Evolutionary conservation across 2,113 vertebrate genomes (phyloP).

Genomic region (Etheostoma spectabile): DNA sequence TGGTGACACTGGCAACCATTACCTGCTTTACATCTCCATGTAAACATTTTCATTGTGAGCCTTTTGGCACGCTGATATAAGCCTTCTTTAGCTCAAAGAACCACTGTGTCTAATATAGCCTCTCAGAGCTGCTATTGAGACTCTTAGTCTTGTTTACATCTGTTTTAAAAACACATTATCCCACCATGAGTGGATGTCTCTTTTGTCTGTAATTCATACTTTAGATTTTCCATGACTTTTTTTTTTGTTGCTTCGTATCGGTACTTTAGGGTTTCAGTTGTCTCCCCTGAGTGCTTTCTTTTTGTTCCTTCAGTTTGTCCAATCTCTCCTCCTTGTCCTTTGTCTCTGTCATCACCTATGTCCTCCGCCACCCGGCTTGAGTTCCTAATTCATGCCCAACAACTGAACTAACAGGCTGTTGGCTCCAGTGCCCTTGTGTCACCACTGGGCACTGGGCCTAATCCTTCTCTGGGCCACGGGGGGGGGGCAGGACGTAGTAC

Average conservation of each 20-base stretch:
- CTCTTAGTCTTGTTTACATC: background rate
- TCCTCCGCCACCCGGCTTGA: slow-evolving; percentile 28
- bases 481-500: slow-evolving; percentile 18
- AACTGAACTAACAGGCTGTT: slow-evolving; percentile 67
- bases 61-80: background rate
- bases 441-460: slow-evolving; percentile 71
- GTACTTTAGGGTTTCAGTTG: slow-evolving; percentile 7
- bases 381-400: slow-evolving; percentile 55
- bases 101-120: background rate
- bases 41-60: background rate
- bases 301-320: slow-evolving; percentile 30
- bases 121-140: background rate
- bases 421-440: slow-evolving; percentile 60
- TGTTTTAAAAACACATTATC: background rate
- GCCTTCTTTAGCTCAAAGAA: background rate
- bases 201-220: background rate
- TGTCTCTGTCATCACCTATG: slow-evolving; percentile 27
- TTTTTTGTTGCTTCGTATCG: slow-evolving; percentile 19
- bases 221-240: background rate
- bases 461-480: slow-evolving; percentile 64
- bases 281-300: slow-evolving; percentile 1
- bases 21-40: background rate
- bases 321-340: slow-evolving; percentile 19
- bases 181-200: background rate
- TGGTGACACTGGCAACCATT: background rate